phyloP scores from a whole-genome alignment of 2,888 invertebrate species.

The Phyllotreta cruciferae region DNA sequence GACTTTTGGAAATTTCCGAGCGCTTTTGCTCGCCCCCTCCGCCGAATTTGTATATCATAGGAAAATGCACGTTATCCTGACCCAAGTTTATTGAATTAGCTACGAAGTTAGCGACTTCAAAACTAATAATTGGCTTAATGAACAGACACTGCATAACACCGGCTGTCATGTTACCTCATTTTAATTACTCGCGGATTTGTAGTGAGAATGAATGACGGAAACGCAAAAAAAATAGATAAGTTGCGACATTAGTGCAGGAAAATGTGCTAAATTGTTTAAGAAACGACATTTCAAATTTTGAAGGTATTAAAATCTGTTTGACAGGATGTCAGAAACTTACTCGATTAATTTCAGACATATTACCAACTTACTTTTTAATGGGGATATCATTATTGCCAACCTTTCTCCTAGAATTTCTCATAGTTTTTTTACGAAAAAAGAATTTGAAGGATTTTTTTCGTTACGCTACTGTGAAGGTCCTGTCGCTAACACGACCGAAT shows the following conservation, averaged over 20 bases:
- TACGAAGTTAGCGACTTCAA: slow-evolving; percentile 46
- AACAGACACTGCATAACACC: slow-evolving; percentile 45
- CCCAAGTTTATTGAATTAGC: slow-evolving; percentile 48
- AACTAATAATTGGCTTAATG: slow-evolving; percentile 51
- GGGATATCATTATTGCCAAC: too few relatives aligned
- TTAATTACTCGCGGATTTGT: slow-evolving; percentile 43
- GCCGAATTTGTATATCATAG: slow-evolving; percentile 40
- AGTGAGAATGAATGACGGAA: slow-evolving; percentile 29
- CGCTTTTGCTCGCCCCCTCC: slow-evolving; percentile 27
- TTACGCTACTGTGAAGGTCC: slow-evolving; percentile 2
- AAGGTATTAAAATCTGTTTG: too few relatives aligned
- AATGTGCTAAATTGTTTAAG: too few relatives aligned
- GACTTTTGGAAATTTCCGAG: neutral
- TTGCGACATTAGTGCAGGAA: too few relatives aligned
- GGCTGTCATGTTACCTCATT: slow-evolving; percentile 44
- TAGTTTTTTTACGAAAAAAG: too few relatives aligned
- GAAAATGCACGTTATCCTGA: slow-evolving; percentile 43
- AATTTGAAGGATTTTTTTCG: neutral
- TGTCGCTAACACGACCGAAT: slow-evolving; percentile 4
- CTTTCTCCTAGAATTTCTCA: too few relatives aligned
- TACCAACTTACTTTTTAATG: too few relatives aligned
- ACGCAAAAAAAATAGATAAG: too few relatives aligned
- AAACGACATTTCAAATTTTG: too few relatives aligned
- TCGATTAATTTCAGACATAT: too few relatives aligned
- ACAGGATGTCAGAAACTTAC: too few relatives aligned